These are phyloP conservation scores for Patiria pectinifera DNA, from an alignment of 53 echinoderm and acorn worm species.

Conservation along the genomic window DNA sequence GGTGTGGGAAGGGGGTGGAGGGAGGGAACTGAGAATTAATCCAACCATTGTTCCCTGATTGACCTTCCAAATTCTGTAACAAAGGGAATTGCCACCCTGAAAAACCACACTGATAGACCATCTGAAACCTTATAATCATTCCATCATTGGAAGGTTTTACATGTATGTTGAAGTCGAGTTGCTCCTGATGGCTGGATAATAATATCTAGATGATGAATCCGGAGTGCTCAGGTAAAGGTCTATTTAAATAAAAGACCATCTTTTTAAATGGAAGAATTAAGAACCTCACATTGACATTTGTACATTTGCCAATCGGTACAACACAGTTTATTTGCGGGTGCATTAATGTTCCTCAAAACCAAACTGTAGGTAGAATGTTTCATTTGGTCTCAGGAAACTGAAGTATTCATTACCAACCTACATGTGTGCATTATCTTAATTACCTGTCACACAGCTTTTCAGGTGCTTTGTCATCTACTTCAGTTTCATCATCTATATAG, in stretches of 20 bases:
- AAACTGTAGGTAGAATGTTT: too few relatives aligned
- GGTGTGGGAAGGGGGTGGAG: background rate
- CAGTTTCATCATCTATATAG: background rate
- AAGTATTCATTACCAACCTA: too few relatives aligned
- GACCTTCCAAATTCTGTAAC: slow-evolving; percentile 22
- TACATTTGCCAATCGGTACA: too few relatives aligned
- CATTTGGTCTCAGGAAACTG: too few relatives aligned
- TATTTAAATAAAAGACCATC: too few relatives aligned
- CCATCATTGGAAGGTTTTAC: background rate
- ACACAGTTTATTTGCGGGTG: too few relatives aligned
- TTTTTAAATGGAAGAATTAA: too few relatives aligned
- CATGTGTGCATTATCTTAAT: background rate
- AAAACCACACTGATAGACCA: background rate
- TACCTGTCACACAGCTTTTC: background rate
- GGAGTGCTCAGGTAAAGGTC: too few relatives aligned
- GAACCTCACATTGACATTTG: too few relatives aligned
- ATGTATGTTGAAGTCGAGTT: background rate
- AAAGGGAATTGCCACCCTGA: background rate
- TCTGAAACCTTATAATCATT: background rate
- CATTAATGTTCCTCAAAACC: too few relatives aligned
- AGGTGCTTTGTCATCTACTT: background rate
- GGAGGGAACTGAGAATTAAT: background rate
- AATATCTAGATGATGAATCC: too few relatives aligned
- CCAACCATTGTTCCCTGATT: background rate
- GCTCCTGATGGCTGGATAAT: too few relatives aligned